Evolutionary conservation across 1,140 invertebrate species (phyloP), one percentile per base, ranked within the genome.

Genomic region (Atta cephalotes): DNA sequence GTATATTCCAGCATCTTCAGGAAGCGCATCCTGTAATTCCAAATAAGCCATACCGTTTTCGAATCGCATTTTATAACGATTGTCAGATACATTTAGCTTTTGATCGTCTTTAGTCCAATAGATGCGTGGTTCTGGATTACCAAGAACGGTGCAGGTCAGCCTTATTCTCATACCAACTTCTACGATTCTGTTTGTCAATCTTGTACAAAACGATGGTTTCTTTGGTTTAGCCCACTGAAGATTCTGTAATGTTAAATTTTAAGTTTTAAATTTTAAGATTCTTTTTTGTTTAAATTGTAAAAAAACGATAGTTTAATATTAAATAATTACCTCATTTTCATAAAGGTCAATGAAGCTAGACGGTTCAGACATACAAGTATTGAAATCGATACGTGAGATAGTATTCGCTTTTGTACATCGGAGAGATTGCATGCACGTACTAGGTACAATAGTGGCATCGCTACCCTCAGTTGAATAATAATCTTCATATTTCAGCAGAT

Each of bases 61-160:
- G 81, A 95, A 96, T 80, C 95, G 95, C 0, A 95, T 96, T 88
- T 95, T 95, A 92, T 96, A 97, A 80, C 96, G 96, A 78, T 95
- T 92, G 90, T 96, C 93, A 92, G 91, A 95, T 88, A 82, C 94
- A 88, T 93, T 91, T 6, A 97, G 87, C n/a, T 96, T 94, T 62
- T 96, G 93, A 7, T 97, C 97, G 93, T 98, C 97, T 93, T 97
- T 98, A 21, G 97, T 97, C 98, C 98, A 99, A 87, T 97, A 96
- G 3, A 99, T 95, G 66, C 96, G 96, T 0, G 98, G 97, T 89
- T 98, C 97, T 0, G 98, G 97, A 85, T 96, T 96, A n/a, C 97
- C 97, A 70, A 98, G 96, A 1, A 99, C 96, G 80, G 97, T 97
- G 92, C 98, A 99, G 3, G 97, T 97, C n/a, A 99, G 94, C 91